phyloP scores from a whole-genome alignment of 2,797 vertebrate genomes.

The Lycodopsis pacificus region DNA sequence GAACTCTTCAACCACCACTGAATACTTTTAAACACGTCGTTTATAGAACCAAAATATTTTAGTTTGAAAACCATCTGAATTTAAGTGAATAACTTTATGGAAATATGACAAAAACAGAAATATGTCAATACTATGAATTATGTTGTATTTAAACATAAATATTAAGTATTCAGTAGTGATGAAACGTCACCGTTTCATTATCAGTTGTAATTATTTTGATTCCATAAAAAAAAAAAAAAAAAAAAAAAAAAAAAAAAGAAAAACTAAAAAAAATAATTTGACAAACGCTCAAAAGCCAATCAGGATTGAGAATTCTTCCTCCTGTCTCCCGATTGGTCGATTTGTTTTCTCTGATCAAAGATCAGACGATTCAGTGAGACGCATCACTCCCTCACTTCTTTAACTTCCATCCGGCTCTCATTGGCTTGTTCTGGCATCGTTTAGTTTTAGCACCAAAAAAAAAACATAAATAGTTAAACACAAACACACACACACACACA shows the following conservation, averaged over 20 bases:
- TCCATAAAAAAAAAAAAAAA: not conserved
- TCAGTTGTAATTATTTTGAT: not conserved
- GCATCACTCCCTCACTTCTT: not conserved
- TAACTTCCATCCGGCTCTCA: conserved; percentile 36
- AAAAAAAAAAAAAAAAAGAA: not conserved
- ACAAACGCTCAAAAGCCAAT: conserved; percentile 17
- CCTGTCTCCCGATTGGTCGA: conserved; percentile 30
- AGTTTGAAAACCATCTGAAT: too few species aligned
- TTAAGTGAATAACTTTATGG: too few species aligned
- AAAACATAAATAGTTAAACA: conserved; percentile 75
- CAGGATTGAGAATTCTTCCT: not conserved
- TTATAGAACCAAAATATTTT: not conserved
- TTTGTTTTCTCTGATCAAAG: conserved; percentile 20
- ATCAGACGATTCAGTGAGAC: conserved; percentile 46
- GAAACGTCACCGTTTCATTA: not conserved
- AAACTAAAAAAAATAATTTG: not conserved
- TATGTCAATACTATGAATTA: not conserved
- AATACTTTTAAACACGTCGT: not conserved
- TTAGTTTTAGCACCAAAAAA: conserved; percentile 72
- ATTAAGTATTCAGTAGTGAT: not conserved
- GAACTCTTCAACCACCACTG: not conserved
- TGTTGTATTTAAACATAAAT: not conserved
- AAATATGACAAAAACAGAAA: not conserved
- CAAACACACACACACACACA: not conserved
- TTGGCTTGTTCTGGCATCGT: conserved; percentile 54